Percentiles rank a stretch among this genome's conserved stretches.
These are phyloP conservation scores for Bostrychus sinensis DNA, from an alignment of 2,113 vertebrate genomes.

Conservation along the genomic window DNA sequence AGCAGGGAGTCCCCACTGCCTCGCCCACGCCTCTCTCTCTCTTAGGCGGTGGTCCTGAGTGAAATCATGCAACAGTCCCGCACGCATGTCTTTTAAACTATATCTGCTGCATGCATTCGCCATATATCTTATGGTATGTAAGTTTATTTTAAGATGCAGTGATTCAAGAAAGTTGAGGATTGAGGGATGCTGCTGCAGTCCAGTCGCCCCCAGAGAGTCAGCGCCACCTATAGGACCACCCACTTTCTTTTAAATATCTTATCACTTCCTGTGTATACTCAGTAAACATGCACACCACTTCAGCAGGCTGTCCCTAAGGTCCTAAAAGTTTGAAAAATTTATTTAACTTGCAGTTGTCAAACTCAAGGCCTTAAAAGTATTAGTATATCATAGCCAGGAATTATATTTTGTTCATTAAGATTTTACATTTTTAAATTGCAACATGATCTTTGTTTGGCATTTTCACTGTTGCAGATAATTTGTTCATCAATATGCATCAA, in stretches of 20 bases:
- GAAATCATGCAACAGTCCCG: background rate
- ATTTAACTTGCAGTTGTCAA: too few species aligned
- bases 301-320: constrained; percentile 10
- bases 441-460: too few species aligned
- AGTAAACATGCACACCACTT: constrained; percentile 54
- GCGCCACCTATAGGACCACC: constrained; percentile 50
- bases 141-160: constrained; percentile 5
- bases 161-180: constrained; percentile 19
- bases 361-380: too few species aligned
- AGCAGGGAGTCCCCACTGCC: constrained; percentile 31
- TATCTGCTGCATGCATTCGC: constrained; percentile 2
- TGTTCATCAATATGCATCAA: too few species aligned
- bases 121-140: constrained; percentile 11
- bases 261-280: constrained; percentile 61
- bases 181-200: constrained; percentile 13
- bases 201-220: constrained; percentile 26
- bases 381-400: too few species aligned
- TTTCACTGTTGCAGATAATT: too few species aligned
- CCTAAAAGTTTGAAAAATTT: too few species aligned
- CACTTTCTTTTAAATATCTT: constrained; percentile 68
- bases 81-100: background rate
- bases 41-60: background rate
- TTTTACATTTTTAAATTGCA: too few species aligned
- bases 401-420: too few species aligned
- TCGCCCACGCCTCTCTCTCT: background rate